Evolutionary conservation across 37 sponge, comb jelly and placozoan genomes (phyloP).

Genomic region (Geodia barretti): DNA sequence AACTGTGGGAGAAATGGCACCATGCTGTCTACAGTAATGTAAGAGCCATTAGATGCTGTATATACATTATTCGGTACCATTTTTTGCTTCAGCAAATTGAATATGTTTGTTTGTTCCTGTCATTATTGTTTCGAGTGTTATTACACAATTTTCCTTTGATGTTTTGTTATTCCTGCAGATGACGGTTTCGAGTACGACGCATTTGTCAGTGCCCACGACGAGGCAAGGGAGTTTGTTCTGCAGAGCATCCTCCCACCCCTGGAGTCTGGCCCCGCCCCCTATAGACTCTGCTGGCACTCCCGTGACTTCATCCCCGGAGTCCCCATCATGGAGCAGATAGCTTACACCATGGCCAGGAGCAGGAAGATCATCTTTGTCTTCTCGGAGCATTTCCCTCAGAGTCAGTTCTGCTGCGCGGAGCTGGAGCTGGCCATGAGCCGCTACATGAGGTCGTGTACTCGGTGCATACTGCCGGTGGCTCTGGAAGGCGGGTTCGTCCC

Average conservation of each 20-base stretch:
- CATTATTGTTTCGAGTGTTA: no score
- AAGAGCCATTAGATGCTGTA: no score
- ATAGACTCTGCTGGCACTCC: constrained; percentile 44
- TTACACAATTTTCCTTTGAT: not conserved
- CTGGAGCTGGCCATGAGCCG: constrained; percentile 30
- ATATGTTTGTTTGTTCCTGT: no score
- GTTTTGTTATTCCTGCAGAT: not conserved
- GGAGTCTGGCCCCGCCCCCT: constrained; percentile 12
- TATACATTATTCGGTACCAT: no score
- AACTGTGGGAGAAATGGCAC: no score
- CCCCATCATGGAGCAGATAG: constrained; percentile 23
- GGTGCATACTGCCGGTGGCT: constrained; percentile 37
- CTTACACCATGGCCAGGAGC: constrained; percentile 30
- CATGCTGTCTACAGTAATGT: no score
- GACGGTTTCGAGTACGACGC: constrained; percentile 26
- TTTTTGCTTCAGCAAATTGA: no score
- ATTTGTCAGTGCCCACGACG: constrained; percentile 35
- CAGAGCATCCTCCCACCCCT: constrained; percentile 8
- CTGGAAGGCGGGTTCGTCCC: constrained; percentile 21
- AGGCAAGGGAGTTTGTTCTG: constrained; percentile 22
- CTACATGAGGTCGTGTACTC: constrained; percentile 8
- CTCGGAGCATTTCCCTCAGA: constrained; percentile 22
- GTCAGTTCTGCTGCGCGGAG: constrained; percentile 32
- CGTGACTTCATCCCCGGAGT: constrained; percentile 34
- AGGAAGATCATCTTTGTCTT: constrained; percentile 52